Evolutionary conservation across 2,113 vertebrate genomes (phyloP).

Genomic region (Rhinichthys klamathensis): DNA sequence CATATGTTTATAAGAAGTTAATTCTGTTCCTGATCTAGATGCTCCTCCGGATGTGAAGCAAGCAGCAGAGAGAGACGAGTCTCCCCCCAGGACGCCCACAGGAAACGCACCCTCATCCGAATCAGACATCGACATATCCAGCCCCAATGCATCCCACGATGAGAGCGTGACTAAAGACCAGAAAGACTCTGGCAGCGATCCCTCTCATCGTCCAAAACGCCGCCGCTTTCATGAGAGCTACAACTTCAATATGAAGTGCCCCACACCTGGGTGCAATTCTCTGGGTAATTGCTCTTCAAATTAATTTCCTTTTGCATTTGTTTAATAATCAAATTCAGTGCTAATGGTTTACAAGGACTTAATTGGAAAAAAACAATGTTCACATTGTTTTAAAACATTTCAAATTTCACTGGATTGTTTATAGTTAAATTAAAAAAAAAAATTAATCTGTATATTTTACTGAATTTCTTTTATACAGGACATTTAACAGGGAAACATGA

Average conservation of each 20-base stretch:
- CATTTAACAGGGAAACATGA: slow-evolving; percentile 98
- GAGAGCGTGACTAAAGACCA: slow-evolving; percentile 93
- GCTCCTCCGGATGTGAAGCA: slow-evolving; percentile 87
- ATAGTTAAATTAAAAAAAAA: background rate
- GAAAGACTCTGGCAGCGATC: slow-evolving; percentile 95
- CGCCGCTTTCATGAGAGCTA: slow-evolving; percentile 98
- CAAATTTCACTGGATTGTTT: background rate
- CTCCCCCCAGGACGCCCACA: slow-evolving; percentile 94
- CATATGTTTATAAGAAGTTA: background rate
- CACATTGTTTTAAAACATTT: background rate
- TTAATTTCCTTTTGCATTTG: background rate
- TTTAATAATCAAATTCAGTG: slow-evolving; percentile 8
- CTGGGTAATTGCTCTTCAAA: slow-evolving; percentile 79
- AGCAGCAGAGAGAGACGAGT: slow-evolving; percentile 90
- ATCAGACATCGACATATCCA: slow-evolving; percentile 98
- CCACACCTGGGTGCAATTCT: slow-evolving; percentile 96
- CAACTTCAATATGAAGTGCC: slow-evolving; percentile 99
- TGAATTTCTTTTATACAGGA: slow-evolving; percentile 71
- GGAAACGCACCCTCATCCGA: slow-evolving; percentile 98
- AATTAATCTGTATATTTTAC: background rate
- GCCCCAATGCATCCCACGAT: slow-evolving; percentile 94
- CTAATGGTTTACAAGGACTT: slow-evolving; percentile 8
- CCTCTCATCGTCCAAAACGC: slow-evolving; percentile 94
- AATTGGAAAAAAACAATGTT: background rate
- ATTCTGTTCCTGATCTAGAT: slow-evolving; percentile 5